phyloP scores from a whole-genome alignment of 2,888 invertebrate species.

The Elmis aenea region DNA sequence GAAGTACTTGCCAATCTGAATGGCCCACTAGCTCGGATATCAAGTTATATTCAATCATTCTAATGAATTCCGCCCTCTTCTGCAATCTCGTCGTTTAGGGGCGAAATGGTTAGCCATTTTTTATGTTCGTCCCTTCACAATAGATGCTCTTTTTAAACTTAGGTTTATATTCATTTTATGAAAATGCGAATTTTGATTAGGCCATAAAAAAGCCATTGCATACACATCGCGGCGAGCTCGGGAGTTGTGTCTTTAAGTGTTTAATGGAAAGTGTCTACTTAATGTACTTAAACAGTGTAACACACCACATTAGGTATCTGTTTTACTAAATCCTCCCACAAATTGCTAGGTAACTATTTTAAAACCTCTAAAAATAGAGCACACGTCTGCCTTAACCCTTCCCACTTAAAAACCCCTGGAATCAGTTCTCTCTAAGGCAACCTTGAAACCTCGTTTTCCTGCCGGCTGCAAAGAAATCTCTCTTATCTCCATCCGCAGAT shows the following conservation, averaged over 20 bases:
- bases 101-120: conserved; percentile 15
- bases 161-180: conserved; percentile 2
- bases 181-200: conserved; percentile 2
- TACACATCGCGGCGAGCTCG: neutral
- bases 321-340: conserved; percentile 27
- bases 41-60: conserved; percentile 19
- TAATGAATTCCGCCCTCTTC: conserved; percentile 20
- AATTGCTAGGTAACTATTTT: conserved; percentile 41
- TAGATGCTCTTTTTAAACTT: conserved; percentile 19
- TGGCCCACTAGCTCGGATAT: conserved; percentile 14
- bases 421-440: conserved; percentile 27
- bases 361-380: conserved; percentile 42
- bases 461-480: conserved; percentile 32
- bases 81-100: conserved; percentile 11
- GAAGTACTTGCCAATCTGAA: conserved; percentile 19
- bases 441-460: conserved; percentile 45
- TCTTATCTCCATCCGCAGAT: conserved; percentile 17
- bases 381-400: conserved; percentile 37
- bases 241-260: neutral
- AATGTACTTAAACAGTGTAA: conserved; percentile 8
- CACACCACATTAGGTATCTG: conserved; percentile 17
- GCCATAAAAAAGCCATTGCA: neutral
- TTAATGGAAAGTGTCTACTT: conserved; percentile 5
- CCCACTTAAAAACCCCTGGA: conserved; percentile 28
- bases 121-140: conserved; percentile 12